Evolutionary conservation across 2,888 invertebrate genomes (phyloP).

Genomic region (Drosophila affinis): DNA sequence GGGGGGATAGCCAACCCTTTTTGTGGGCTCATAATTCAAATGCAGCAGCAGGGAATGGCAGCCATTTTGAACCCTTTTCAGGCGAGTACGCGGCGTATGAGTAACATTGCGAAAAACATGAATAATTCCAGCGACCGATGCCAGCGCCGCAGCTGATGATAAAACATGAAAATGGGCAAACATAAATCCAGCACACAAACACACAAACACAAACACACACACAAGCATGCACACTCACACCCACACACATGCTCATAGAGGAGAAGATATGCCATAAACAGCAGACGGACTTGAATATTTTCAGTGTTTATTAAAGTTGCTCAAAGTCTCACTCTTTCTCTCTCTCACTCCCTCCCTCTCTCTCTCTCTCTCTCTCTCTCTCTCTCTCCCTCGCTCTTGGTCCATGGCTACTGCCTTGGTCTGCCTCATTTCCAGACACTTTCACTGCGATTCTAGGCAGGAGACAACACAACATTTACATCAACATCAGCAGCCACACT

Average conservation of each 20-base stretch:
- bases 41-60: conserved; percentile 41
- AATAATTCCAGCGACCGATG: conserved; percentile 74
- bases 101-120: conserved; percentile 75
- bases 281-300: conserved; percentile 62
- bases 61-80: conserved; percentile 67
- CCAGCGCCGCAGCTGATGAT: conserved; percentile 71
- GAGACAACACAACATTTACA: conserved; percentile 50
- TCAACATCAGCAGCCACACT: conserved; percentile 43
- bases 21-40: conserved; percentile 69
- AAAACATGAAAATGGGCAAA: conserved; percentile 75
- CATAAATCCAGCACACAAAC: conserved; percentile 59
- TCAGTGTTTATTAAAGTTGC: conserved; percentile 62
- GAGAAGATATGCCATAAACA: conserved; percentile 68
- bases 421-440: conserved; percentile 22
- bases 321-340: conserved; percentile 4
- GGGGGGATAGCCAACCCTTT: conserved; percentile 19
- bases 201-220: conserved; percentile 18
- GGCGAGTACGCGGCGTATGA: conserved; percentile 64
- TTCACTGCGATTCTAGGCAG: conserved; percentile 36
- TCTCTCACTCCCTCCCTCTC: not conserved
- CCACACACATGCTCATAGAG: conserved; percentile 24
- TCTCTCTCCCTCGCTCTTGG: not conserved
- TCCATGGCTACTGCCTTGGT: not conserved
- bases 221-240: conserved; percentile 2
- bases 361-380: not conserved